Evolutionary conservation across 2,888 invertebrate genomes (phyloP).

Genomic region (Osmoderma eremita): DNA sequence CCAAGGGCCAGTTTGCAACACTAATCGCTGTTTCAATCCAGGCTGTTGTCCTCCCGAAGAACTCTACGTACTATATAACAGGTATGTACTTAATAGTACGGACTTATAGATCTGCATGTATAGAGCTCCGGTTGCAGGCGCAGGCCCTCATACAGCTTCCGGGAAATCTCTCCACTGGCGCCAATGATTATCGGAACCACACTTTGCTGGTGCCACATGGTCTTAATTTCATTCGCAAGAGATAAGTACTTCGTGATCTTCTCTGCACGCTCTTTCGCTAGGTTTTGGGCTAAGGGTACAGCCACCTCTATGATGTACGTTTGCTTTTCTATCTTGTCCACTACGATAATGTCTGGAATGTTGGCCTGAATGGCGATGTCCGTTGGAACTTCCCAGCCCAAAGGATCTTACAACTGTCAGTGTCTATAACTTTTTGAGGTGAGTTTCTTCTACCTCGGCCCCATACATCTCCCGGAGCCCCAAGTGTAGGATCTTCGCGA

Average conservation of each 20-base stretch:
- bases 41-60: too few relatives aligned
- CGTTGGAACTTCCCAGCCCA: slow-evolving; percentile 25
- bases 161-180: slow-evolving; percentile 26
- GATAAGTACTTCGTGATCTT: slow-evolving; percentile 32
- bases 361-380: slow-evolving; percentile 24
- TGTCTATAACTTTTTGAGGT: background rate
- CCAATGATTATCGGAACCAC: slow-evolving; percentile 28
- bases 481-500: too few relatives aligned
- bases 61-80: too few relatives aligned
- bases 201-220: slow-evolving; percentile 14
- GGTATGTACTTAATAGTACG: too few relatives aligned
- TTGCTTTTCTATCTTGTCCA: background rate
- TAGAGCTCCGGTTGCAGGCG: too few relatives aligned
- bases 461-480: too few relatives aligned
- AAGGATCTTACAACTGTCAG: slow-evolving; percentile 1
- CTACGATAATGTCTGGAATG: slow-evolving; percentile 28
- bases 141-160: too few relatives aligned
- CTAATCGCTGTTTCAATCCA: too few relatives aligned
- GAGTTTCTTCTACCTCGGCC: background rate
- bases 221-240: slow-evolving; percentile 24
- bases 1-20: too few relatives aligned
- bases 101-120: too few relatives aligned
- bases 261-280: slow-evolving; percentile 10
- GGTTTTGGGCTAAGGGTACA: slow-evolving; percentile 15
- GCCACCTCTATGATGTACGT: slow-evolving; percentile 31